Evolutionary conservation across 2,888 invertebrate genomes (phyloP), one percentile per base, ranked within the genome.

Genomic region (Chrysomela aeneicollis): DNA sequence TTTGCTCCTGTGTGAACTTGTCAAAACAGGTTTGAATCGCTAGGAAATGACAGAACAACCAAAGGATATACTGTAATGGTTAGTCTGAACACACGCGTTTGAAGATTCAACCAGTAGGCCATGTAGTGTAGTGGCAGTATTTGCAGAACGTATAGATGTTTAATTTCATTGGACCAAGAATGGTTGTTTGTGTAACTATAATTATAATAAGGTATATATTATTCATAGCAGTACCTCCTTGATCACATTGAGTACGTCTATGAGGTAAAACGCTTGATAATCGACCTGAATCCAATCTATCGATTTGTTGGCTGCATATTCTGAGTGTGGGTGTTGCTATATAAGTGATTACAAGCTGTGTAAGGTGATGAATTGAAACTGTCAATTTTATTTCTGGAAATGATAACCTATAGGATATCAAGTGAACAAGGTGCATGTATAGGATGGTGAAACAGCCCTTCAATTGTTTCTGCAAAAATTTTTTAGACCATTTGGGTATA

Each of bases 281-380:
- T 67, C 68, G 68, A 68, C 68, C 69, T 65, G 61, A 68, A 68
- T 70, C 58, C 57, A 68, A 67, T 67, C 61, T 61, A 52, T 42
- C 61, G 66, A 57, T 68, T 58, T 61, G 62, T 61, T 68, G 59
- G 57, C 46, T 61, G 55, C 58, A 26, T 26, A 26, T 51, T 57
- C 47, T 19, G 18, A 37, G 42, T 57, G 68, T 68, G 59, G 68
- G 68, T 64, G 68, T 64, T 57, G 30, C 26, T 30, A 49, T 46
- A 68, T 66, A 61, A 55, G 61, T 67, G 59, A 64, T 61, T 26
- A 57, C 54, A 64, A 46, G 50, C 51, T 37, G 35, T 60, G 61
- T 53, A 61, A 63, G 61, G 55, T 61, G 61, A 35, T 55, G 46
- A 52, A 46, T 52, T 19, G 12, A 64, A 32, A 57, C 49, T 42